Evolutionary conservation across 2,797 vertebrate genomes (phyloP).

Genomic region (Microctenopoma steveboyesi): DNA sequence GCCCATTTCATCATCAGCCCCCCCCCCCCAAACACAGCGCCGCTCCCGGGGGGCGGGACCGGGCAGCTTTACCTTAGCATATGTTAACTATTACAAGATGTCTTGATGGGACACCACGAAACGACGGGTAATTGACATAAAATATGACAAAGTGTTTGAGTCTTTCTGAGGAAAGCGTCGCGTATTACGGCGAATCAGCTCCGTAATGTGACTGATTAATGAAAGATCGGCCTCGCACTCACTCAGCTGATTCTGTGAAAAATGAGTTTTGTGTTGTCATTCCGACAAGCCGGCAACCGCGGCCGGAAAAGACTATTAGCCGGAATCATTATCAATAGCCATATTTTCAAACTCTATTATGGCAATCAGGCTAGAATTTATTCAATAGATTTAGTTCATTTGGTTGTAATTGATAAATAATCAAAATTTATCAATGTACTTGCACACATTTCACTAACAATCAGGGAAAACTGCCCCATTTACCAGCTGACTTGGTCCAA

Average conservation of each 20-base stretch:
- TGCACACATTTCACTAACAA: constrained; percentile 99
- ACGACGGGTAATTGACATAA: constrained; percentile 99
- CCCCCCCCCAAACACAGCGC: constrained; percentile 79
- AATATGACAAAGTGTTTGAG: constrained; percentile 99
- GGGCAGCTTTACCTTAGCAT: constrained; percentile 95
- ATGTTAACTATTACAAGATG: constrained; percentile 98
- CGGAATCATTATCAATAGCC: constrained; percentile 99
- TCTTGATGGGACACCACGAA: constrained; percentile 98
- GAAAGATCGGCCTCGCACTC: constrained; percentile 94
- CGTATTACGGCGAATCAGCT: constrained; percentile 95
- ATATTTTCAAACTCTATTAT: constrained; percentile 99
- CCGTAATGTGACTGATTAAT: constrained; percentile 99
- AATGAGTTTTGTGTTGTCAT: constrained; percentile 99
- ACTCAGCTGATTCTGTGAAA: constrained; percentile 98
- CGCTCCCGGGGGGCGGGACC: constrained; percentile 88
- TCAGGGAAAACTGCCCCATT: constrained; percentile 99
- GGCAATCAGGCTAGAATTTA: constrained; percentile 99
- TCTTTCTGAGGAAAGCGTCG: constrained; percentile 97
- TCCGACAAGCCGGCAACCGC: constrained; percentile 95
- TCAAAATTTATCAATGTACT: constrained; percentile 99
- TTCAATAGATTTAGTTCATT: constrained; percentile 99
- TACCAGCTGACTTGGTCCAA: constrained; percentile 99
- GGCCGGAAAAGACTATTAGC: constrained; percentile 99
- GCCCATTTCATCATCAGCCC: constrained; percentile 89
- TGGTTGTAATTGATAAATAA: constrained; percentile 99